These are phyloP conservation scores for Idaea aversata DNA, from an alignment of 2,888 invertebrate genomes.

Conservation along the genomic window DNA sequence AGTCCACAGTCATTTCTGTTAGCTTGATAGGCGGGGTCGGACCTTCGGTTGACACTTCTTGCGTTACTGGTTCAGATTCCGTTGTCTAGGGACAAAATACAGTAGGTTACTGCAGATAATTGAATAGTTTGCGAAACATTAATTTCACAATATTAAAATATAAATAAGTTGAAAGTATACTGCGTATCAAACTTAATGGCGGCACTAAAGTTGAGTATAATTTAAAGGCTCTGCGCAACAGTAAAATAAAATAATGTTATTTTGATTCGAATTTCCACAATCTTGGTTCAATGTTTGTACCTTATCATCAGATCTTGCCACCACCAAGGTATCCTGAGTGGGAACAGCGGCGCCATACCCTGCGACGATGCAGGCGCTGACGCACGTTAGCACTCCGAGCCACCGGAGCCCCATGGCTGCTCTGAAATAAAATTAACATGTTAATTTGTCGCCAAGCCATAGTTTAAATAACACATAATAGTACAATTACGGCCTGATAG, in stretches of 20 bases:
- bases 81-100: conserved; percentile 17
- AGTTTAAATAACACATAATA: too few species aligned
- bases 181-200: too few species aligned
- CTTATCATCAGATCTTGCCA: conserved; percentile 49
- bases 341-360: conserved; percentile 48
- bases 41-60: conserved; percentile 48
- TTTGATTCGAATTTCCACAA: too few species aligned
- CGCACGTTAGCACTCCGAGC: conserved; percentile 39
- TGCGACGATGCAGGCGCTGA: conserved; percentile 38
- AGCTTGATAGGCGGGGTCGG: conserved; percentile 66
- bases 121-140: too few species aligned
- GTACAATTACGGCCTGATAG: too few species aligned
- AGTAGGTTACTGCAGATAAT: neutral
- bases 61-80: conserved; percentile 25
- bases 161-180: too few species aligned
- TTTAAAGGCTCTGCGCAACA: neutral
- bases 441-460: neutral
- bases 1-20: conserved; percentile 81
- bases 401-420: conserved; percentile 35
- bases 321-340: conserved; percentile 60
- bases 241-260: conserved; percentile 8
- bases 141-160: too few species aligned
- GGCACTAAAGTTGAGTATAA: too few species aligned
- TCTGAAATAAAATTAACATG: conserved; percentile 17
- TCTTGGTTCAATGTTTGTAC: conserved; percentile 24